phyloP scores from a whole-genome alignment of 2,797 vertebrate species.

The Macrochelys suwanniensis region DNA sequence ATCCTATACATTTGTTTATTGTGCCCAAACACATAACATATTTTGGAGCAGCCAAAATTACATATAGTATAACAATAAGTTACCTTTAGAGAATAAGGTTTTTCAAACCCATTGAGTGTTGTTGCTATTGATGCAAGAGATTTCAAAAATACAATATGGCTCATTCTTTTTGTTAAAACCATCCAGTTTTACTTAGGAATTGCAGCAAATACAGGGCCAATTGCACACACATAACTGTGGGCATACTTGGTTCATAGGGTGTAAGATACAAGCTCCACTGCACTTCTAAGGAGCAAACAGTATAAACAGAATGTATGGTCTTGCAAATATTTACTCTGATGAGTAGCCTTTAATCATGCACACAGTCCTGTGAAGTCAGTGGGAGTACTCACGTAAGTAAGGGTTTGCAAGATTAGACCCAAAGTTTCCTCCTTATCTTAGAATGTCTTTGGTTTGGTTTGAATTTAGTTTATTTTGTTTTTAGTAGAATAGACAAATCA shows the following conservation, averaged over 20 bases:
- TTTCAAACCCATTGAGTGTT: not conserved
- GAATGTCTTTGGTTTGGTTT: not conserved
- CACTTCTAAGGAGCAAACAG: not conserved
- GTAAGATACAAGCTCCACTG: not conserved
- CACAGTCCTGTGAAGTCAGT: not conserved
- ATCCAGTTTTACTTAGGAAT: not conserved
- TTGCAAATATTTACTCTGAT: not conserved
- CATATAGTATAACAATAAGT: not conserved
- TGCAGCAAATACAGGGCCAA: not conserved
- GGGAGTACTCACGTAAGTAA: not conserved
- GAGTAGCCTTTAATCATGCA: not conserved
- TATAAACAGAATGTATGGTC: not conserved
- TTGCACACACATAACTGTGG: not conserved
- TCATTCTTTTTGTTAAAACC: constrained; percentile 7
- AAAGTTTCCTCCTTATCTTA: not conserved
- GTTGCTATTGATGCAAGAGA: not conserved
- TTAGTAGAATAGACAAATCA: not conserved
- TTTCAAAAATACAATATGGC: not conserved
- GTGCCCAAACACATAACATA: not conserved
- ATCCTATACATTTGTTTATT: not conserved
- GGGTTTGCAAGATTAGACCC: not conserved
- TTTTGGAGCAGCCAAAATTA: not conserved
- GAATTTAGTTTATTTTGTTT: not conserved
- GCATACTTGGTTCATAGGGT: not conserved
- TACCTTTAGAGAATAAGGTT: not conserved